Base-by-base conservation (phyloP, 2,113 vertebrate genomes). In the Nipponia nippon region DNA sequence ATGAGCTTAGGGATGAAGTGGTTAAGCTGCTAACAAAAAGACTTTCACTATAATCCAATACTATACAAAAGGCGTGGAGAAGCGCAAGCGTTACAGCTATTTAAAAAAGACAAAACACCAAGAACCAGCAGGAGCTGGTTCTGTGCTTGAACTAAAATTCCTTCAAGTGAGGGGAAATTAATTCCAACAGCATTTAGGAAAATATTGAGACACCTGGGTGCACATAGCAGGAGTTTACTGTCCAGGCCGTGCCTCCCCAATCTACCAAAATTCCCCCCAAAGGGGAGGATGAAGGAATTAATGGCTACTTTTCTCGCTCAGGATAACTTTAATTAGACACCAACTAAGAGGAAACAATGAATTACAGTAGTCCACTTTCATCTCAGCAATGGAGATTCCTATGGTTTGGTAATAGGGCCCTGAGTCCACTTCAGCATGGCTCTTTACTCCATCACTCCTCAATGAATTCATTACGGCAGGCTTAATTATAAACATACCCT, bases 11-110 rank as follows among this genome's bases (percentile, higher is more conserved):
- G 79, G 71, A 69, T 94, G 95, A 82, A 94, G 85, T 61, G 82
- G 90, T 72, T 96, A 92, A 95, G 90, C 79, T 90, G 90, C 92
- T 88, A 73, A 93, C 94, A 96, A 93, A 80, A 22, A 93, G 92
- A 50, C 79, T 85, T 92, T 72, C 42, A 1, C 23, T 77, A 50
- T 92, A 93, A 96, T 97, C 88, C 85, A 47, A 46, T 69, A 13
- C 76, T n/a, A 17, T 34, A 90, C 89, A 90, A 95, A 97, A 92
- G 93, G 91, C 92, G 75, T 29, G 49, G 75, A 88, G 89, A 77
- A 95, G 88, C 11, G 2, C 93, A 95, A 92, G 86, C 6, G 2
- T 89, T 78, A 49, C 46, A 84, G 87, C 59, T 44, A 16, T 73
- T 90, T 58, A 42, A 69, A 65, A 63, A 38, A 71, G 77, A 80